Evolutionary conservation across 2,113 vertebrate genomes (phyloP).

Genomic region (Epinephelus fuscoguttatus): DNA sequence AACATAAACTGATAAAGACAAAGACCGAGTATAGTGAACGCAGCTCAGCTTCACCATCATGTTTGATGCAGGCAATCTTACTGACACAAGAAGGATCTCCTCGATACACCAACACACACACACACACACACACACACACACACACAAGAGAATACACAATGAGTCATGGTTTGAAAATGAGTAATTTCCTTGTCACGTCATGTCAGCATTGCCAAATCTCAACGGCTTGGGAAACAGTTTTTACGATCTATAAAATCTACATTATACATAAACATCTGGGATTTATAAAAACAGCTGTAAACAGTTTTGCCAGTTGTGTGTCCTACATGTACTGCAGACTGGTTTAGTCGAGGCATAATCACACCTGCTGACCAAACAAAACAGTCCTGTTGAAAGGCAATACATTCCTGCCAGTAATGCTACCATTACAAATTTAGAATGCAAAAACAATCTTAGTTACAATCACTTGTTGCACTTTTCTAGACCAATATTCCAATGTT

Average conservation of each 20-base stretch:
- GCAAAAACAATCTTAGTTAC: too few relatives aligned
- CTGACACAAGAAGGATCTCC: slow-evolving; percentile 3
- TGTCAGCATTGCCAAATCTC: background rate
- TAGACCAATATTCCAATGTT: too few relatives aligned
- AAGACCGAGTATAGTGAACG: slow-evolving; percentile 25
- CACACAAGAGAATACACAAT: background rate
- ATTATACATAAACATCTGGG: background rate
- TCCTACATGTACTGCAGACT: too few relatives aligned
- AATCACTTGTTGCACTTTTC: too few relatives aligned
- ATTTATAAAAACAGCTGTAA: background rate
- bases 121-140: background rate
- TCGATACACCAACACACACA: background rate
- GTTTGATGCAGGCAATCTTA: slow-evolving; percentile 11
- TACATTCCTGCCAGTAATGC: too few relatives aligned
- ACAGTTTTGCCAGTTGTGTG: background rate
- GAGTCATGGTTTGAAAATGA: too few relatives aligned
- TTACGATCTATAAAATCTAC: too few relatives aligned
- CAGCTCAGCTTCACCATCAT: slow-evolving; percentile 13
- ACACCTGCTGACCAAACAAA: too few relatives aligned
- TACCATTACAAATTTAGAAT: too few relatives aligned
- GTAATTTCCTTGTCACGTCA: background rate
- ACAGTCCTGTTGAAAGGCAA: too few relatives aligned
- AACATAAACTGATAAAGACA: slow-evolving; percentile 65
- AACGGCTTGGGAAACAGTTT: too few relatives aligned
- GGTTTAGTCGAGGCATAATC: too few relatives aligned